Evolutionary conservation across 1,140 invertebrate genomes (phyloP).

Genomic region (Drosophila quadrilineata): DNA sequence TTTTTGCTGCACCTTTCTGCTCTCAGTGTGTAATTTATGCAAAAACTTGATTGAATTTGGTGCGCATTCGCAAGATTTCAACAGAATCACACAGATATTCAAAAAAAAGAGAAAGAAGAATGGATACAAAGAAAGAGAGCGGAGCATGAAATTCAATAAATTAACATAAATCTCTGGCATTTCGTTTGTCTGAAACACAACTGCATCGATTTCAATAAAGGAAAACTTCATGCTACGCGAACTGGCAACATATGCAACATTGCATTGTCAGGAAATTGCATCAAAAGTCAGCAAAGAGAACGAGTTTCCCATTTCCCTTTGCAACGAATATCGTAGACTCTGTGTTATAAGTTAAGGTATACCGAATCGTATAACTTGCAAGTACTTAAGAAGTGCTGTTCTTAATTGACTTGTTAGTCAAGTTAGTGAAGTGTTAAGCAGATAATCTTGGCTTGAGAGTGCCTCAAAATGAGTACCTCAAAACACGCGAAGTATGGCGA

Average conservation of each 20-base stretch:
- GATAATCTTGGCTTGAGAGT: too few species aligned
- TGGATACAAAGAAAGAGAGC: constrained; percentile 30
- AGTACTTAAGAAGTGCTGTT: too few species aligned
- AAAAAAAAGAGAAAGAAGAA: background rate
- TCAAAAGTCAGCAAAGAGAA: constrained; percentile 22
- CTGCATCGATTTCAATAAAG: constrained; percentile 71
- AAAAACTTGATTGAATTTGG: constrained; percentile 66
- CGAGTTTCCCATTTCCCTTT: too few species aligned
- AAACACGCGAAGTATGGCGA: too few species aligned
- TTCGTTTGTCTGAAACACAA: constrained; percentile 50
- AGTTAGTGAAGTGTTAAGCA: too few species aligned
- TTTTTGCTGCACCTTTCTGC: background rate
- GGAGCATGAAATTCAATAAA: constrained; percentile 74
- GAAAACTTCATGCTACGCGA: constrained; percentile 59
- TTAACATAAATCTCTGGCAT: constrained; percentile 69
- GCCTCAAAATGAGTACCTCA: too few species aligned
- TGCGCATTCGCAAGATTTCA: constrained; percentile 44
- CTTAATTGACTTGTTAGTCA: too few species aligned
- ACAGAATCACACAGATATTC: constrained; percentile 2
- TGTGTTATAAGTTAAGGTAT: too few species aligned
- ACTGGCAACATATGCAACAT: constrained; percentile 61
- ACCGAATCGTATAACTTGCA: too few species aligned
- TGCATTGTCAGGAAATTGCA: constrained; percentile 59
- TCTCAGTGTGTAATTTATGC: constrained; percentile 62
- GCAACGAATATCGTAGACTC: background rate